Percentiles rank a stretch among this genome's conserved stretches.
phyloP scores from a whole-genome alignment of 2,113 vertebrate genomes.

The Chloebia gouldiae region DNA sequence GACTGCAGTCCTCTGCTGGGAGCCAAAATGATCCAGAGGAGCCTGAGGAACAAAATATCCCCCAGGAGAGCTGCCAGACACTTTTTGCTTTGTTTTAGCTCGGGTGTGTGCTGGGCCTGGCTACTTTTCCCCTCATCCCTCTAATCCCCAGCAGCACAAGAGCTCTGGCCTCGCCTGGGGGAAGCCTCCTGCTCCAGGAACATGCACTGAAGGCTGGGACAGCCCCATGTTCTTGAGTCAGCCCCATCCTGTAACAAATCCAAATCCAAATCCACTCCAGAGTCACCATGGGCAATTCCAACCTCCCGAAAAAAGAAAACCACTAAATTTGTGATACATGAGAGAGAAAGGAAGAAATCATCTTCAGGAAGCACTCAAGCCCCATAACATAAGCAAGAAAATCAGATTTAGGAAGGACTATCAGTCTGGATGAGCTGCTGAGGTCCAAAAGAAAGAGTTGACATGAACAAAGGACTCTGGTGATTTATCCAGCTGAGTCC shows the following conservation, averaged over 20 bases:
- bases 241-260: not conserved
- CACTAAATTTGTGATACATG: not conserved
- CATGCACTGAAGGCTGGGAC: not conserved
- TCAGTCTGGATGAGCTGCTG: not conserved
- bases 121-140: not conserved
- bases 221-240: not conserved
- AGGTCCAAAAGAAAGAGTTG: not conserved
- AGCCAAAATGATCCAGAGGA: not conserved
- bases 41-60: not conserved
- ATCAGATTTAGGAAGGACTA: not conserved
- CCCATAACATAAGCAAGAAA: not conserved
- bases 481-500: not conserved
- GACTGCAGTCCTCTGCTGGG: not conserved
- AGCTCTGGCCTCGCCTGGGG: not conserved
- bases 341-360: not conserved
- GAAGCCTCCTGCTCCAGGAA: not conserved
- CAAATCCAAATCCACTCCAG: not conserved
- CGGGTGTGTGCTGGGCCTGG: not conserved
- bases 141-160: rapidly evolving
- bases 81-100: not conserved
- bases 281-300: not conserved
- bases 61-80: not conserved
- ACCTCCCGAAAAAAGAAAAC: not conserved
- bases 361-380: not conserved
- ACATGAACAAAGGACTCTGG: not conserved